Conservation (phyloP, 2,797 vertebrate genomes). For the Poliocrania exsul region DNA sequence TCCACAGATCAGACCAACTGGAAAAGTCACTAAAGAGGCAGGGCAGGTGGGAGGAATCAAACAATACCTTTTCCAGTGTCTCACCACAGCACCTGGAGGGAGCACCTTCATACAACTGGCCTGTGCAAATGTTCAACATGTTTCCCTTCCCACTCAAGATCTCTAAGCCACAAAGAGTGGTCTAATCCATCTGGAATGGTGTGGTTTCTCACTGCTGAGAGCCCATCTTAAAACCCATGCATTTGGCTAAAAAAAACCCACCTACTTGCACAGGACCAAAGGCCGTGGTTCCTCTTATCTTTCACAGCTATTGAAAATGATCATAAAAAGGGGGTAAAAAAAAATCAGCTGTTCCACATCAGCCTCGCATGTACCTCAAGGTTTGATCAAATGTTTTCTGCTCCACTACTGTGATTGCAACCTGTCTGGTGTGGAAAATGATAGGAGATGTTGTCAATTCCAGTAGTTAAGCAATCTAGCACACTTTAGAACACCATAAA, state of each 20-base stretch:
- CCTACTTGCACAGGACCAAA: background rate
- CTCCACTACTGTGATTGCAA: background rate
- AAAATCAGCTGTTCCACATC: background rate
- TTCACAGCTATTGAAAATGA: background rate
- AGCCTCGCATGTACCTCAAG: background rate
- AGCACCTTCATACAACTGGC: background rate
- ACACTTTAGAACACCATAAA: background rate
- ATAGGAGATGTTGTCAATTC: background rate
- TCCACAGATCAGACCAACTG: background rate
- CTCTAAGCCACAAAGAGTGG: background rate
- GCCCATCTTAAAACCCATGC: background rate
- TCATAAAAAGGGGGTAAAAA: background rate
- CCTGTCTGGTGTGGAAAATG: background rate
- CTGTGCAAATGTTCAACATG: background rate
- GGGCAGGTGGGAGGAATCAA: background rate
- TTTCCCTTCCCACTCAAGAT: background rate
- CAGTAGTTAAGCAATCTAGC: background rate
- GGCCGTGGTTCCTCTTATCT: background rate
- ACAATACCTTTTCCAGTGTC: background rate
- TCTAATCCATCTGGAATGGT: background rate
- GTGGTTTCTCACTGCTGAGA: background rate
- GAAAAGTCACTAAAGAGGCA: background rate
- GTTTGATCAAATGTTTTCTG: background rate
- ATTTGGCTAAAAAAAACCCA: background rate
- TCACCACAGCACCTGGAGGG: background rate